These are phyloP conservation scores for Oxycera nigricornis DNA, from an alignment of 2,888 invertebrate genomes.

Conservation along the genomic window DNA sequence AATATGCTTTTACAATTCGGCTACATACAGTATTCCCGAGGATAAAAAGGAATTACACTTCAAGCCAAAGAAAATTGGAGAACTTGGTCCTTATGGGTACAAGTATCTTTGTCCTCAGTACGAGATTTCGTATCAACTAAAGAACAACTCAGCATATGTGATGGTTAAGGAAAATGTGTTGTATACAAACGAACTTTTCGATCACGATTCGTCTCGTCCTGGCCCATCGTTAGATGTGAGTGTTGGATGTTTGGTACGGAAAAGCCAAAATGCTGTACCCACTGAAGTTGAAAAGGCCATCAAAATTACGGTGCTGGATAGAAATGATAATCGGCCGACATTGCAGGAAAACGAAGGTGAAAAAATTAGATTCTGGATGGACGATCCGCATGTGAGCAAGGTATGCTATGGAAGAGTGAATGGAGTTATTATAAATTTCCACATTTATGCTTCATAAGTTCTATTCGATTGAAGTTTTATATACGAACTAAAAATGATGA, in stretches of 20 bases:
- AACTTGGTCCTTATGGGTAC: slow-evolving; percentile 61
- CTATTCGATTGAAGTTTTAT: no score
- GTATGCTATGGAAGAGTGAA: no score
- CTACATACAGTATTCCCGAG: slow-evolving; percentile 57
- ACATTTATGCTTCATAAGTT: no score
- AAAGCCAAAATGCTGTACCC: slow-evolving; percentile 50
- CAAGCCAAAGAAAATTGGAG: slow-evolving; percentile 56
- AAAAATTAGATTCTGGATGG: slow-evolving; percentile 53
- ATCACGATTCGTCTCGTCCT: slow-evolving; percentile 62
- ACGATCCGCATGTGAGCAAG: slow-evolving; percentile 58
- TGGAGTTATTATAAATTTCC: no score
- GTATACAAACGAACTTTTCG: slow-evolving; percentile 60
- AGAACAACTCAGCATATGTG: slow-evolving; percentile 61
- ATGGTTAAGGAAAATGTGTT: slow-evolving; percentile 59
- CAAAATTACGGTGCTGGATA: slow-evolving; percentile 73
- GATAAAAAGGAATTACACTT: slow-evolving; percentile 46
- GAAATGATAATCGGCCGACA: slow-evolving; percentile 93
- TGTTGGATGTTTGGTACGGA: slow-evolving; percentile 62
- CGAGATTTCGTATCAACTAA: slow-evolving; percentile 62
- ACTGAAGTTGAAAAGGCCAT: slow-evolving; percentile 54
- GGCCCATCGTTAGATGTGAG: slow-evolving; percentile 56
- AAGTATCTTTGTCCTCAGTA: slow-evolving; percentile 64
- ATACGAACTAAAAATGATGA: no score
- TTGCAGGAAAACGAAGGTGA: slow-evolving; percentile 62
- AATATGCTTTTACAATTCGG: slow-evolving; percentile 58